Evolutionary conservation across 2,797 vertebrate genomes (phyloP), one percentile per base, ranked within the genome.

Genomic region (Poecilia wingei): DNA sequence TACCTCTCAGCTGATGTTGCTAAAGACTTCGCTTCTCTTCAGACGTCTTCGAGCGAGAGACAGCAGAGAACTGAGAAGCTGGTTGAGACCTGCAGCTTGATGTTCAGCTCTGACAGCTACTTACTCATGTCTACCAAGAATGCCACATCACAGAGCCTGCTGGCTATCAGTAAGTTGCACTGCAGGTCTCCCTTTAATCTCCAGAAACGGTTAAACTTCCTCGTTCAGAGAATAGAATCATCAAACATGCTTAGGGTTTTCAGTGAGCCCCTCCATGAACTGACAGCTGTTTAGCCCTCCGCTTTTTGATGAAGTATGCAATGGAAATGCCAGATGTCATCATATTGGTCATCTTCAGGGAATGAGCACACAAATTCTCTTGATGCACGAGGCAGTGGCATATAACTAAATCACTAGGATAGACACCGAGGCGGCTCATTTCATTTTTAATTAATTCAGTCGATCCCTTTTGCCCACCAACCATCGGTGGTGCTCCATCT

Each of bases 401-500:
- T 79, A 83, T 8, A 82, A 87, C 71, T 82, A 85, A 85, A 74
- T 87, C 79, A 88, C 55, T 79, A 75, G 77, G 73, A 80, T 87
- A 71, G 14, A 43, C 39, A 72, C 46, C 6, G 31, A 72, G 46
- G 70, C 46, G 31, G 45, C 45, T 72, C 46, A 72, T 72, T 72
- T 72, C 45, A 49, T 76, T 76, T 76, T 51, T 39, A 14, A 69
- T 51, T 47, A 69, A 76, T 28, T 28, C 22, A 53, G 46, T 69
- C 46, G 41, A 69, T 41, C 64, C 14, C 46, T 76, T 68, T 46
- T 68, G 75, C 22, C 12, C 12, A 22, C 46, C 33, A 69, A 69
- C 25, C 46, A 43, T 69, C 4, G 5, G 25, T 39, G 59, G 43
- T 68, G 25, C 22, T 69, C 47, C 36, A 68, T 68, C 47, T 53